phyloP scores from a whole-genome alignment of 2,888 invertebrate genomes.

The Parascotia fuliginaria region DNA sequence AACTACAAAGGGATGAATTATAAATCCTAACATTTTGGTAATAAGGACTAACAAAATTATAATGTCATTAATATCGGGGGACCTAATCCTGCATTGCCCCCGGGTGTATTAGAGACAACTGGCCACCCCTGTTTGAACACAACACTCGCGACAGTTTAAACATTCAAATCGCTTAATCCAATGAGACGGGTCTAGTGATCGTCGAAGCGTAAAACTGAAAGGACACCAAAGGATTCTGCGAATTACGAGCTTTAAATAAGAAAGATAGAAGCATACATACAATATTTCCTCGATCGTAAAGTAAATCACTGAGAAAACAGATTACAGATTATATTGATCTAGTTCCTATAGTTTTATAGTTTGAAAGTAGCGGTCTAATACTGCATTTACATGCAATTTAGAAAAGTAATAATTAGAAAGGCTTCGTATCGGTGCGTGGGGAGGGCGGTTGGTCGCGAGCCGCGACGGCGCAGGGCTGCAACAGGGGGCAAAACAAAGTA shows the following conservation, averaged over 20 bases:
- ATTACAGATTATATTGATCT: conserved; percentile 26
- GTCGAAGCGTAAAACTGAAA: conserved; percentile 59
- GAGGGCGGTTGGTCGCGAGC: conserved; percentile 35
- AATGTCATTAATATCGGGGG: conserved; percentile 19
- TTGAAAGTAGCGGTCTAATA: conserved; percentile 40
- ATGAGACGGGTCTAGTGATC: conserved; percentile 67
- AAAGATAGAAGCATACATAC: conserved; percentile 16
- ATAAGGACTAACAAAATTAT: conserved; percentile 48
- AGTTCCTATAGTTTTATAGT: conserved; percentile 27
- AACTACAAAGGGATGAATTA: conserved; percentile 33
- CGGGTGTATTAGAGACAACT: conserved; percentile 59
- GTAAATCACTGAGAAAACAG: conserved; percentile 30
- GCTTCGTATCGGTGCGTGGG: conserved; percentile 63
- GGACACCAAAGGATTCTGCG: conserved; percentile 44
- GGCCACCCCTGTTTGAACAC: conserved; percentile 66
- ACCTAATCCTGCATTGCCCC: conserved; percentile 42
- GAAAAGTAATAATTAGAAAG: conserved; percentile 75
- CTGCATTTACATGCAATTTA: conserved; percentile 55
- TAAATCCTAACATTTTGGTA: conserved; percentile 29
- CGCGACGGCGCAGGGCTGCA: conserved; percentile 53
- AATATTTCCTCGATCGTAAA: conserved; percentile 25
- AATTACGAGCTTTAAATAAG: conserved; percentile 17
- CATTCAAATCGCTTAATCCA: conserved; percentile 78
- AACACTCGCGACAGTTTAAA: conserved; percentile 67
- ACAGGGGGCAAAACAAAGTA: conserved; percentile 72